Conservation (phyloP, 2,797 vertebrate genomes). For the Otus scops region DNA sequence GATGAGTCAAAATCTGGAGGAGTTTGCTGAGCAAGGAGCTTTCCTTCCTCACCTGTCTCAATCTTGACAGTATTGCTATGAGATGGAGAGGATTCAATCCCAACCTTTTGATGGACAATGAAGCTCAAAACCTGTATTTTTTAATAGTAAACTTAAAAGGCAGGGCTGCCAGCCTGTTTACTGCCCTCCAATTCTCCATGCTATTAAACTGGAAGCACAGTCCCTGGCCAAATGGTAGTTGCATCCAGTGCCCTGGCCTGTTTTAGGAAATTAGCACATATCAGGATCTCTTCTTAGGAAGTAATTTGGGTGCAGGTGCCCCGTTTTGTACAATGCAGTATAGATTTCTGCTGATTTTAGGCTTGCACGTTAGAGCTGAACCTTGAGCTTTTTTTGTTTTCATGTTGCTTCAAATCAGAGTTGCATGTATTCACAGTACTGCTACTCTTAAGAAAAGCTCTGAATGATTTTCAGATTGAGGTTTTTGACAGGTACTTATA, state of each 20-base stretch:
- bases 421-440: not conserved
- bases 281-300: not conserved
- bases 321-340: not conserved
- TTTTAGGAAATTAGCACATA: not conserved
- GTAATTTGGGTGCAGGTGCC: not conserved
- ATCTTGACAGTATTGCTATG: not conserved
- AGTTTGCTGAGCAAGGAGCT: not conserved
- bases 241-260: not conserved
- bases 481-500: not conserved
- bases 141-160: not conserved
- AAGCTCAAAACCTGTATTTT: not conserved
- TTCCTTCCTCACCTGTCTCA: not conserved
- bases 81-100: not conserved
- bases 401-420: not conserved
- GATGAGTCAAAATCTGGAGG: not conserved
- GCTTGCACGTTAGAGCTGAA: not conserved
- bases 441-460: not conserved
- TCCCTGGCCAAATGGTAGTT: not conserved
- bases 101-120: not conserved
- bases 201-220: not conserved
- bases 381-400: not conserved
- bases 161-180: not conserved
- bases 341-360: not conserved
- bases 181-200: not conserved
- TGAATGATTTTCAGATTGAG: not conserved